phyloP scores from a whole-genome alignment of 2,113 vertebrate species.

The Petromus typicus region DNA sequence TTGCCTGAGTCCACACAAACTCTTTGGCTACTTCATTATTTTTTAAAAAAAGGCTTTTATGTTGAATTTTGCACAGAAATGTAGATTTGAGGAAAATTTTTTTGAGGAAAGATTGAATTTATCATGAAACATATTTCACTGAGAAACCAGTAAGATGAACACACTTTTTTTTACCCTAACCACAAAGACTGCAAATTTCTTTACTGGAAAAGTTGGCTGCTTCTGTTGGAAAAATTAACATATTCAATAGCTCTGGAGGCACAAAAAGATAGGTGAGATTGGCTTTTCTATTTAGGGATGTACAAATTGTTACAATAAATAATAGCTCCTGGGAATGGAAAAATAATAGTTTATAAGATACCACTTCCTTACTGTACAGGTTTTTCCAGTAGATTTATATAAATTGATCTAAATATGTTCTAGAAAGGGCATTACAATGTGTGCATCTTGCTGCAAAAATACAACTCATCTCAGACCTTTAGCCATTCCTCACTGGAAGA shows the following conservation, averaged over 20 bases:
- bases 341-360: background rate
- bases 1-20: constrained; percentile 27
- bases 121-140: constrained; percentile 67
- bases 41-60: background rate
- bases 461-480: background rate
- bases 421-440: background rate
- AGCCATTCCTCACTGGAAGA: background rate
- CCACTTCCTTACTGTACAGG: background rate
- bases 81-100: constrained; percentile 41
- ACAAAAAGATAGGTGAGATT: background rate
- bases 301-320: background rate
- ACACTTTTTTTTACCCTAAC: constrained; percentile 74
- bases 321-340: background rate
- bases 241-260: background rate
- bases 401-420: background rate
- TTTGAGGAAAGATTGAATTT: constrained; percentile 69
- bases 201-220: constrained; percentile 67
- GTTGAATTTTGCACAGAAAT: constrained; percentile 59
- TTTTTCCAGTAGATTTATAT: background rate
- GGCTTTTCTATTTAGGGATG: background rate
- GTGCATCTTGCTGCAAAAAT: constrained; percentile 13
- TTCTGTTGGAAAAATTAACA: constrained; percentile 65
- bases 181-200: constrained; percentile 76
- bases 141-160: constrained; percentile 67
- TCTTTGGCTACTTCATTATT: constrained; percentile 52